Percentiles rank a stretch among this genome's conserved stretches.
These are phyloP conservation scores for Caenorhabditis latens DNA, from an alignment of 1,140 invertebrate genomes.

Conservation along the genomic window DNA sequence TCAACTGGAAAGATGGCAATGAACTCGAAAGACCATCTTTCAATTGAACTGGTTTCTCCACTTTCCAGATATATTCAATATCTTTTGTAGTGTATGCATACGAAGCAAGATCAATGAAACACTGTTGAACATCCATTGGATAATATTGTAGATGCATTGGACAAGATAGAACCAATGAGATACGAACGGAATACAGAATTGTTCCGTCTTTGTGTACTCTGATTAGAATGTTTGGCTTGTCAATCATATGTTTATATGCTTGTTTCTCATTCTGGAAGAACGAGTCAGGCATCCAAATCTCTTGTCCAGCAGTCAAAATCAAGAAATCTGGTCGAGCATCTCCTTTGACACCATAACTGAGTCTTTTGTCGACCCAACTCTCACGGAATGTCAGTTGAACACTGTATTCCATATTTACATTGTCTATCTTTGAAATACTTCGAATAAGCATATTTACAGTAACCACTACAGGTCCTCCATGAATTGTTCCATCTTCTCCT, in stretches of 20 bases:
- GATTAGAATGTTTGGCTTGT: conserved; percentile 84
- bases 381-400: conserved; percentile 92
- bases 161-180: conserved; percentile 85
- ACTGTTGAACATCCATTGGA: conserved; percentile 92
- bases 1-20: conserved; percentile 90
- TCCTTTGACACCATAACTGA: conserved; percentile 77
- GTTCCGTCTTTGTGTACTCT: conserved; percentile 93
- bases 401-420: conserved; percentile 89
- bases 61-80: conserved; percentile 84
- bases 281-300: conserved; percentile 78
- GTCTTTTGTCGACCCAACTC: conserved; percentile 92
- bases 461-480: conserved; percentile 80
- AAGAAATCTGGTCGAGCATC: conserved; percentile 72
- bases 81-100: conserved; percentile 77
- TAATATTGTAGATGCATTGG: conserved; percentile 88
- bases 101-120: conserved; percentile 89
- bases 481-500: conserved; percentile 73
- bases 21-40: conserved; percentile 87
- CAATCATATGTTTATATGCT: conserved; percentile 94
- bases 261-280: conserved; percentile 90
- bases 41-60: conserved; percentile 92
- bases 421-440: conserved; percentile 97
- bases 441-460: conserved; percentile 91
- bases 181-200: conserved; percentile 93
- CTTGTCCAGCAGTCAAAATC: conserved; percentile 76